phyloP scores from a whole-genome alignment of 2,888 invertebrate species.

The Resseliella maxima region DNA sequence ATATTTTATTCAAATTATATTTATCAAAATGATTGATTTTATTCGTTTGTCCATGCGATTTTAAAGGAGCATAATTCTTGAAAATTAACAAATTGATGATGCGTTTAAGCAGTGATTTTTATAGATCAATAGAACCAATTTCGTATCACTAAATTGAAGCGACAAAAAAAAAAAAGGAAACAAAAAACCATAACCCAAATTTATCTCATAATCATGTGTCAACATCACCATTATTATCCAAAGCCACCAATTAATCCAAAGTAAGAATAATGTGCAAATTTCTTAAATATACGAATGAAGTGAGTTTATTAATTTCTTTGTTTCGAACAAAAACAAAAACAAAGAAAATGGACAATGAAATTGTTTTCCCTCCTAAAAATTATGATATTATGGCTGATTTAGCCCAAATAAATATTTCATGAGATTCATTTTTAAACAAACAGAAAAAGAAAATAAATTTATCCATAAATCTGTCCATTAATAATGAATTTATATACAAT shows the following conservation, averaged over 20 bases:
- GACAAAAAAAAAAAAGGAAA: too few relatives aligned
- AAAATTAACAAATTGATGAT: too few relatives aligned
- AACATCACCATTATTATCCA: neutral
- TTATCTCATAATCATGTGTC: neutral
- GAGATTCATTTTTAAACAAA: slow-evolving; percentile 1
- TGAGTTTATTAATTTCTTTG: too few relatives aligned
- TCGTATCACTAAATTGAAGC: too few relatives aligned
- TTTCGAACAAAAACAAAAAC: too few relatives aligned
- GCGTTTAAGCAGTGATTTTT: too few relatives aligned
- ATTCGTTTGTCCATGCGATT: neutral
- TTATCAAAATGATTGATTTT: slow-evolving; percentile 19
- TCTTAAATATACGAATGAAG: neutral
- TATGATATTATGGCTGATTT: neutral
- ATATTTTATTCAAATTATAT: slow-evolving; percentile 7
- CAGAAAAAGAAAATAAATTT: neutral
- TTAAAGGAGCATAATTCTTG: too few relatives aligned
- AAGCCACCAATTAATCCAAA: neutral
- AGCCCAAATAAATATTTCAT: neutral
- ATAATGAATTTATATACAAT: neutral
- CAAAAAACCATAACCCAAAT: neutral
- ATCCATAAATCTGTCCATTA: neutral
- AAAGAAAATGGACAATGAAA: too few relatives aligned
- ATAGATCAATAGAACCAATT: too few relatives aligned
- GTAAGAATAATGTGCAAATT: neutral
- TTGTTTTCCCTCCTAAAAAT: too few relatives aligned